Percentiles rank a stretch among this genome's conserved stretches.
phyloP scores from a whole-genome alignment of 2,113 vertebrate species.

The Stegostoma tigrinum region DNA sequence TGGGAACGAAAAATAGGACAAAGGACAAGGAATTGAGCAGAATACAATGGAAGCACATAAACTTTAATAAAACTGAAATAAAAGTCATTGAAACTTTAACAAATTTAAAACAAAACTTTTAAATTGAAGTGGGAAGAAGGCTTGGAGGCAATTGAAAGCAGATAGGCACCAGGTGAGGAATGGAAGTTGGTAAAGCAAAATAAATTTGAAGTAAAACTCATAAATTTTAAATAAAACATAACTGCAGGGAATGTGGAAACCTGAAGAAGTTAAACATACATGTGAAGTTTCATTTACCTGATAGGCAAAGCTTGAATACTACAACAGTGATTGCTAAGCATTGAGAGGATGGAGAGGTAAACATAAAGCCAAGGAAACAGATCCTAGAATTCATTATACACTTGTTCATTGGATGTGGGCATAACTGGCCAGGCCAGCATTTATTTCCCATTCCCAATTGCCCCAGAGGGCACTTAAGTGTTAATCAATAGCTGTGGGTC shows the following conservation, averaged over 20 bases:
- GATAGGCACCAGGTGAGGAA: neutral
- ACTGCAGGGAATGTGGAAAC: neutral
- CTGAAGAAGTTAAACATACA: neutral
- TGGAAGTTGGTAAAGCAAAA: neutral
- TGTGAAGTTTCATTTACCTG: neutral
- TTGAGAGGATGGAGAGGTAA: neutral
- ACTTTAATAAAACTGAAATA: constrained; percentile 5
- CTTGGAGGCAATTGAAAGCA: neutral
- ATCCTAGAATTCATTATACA: neutral
- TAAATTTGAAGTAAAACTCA: constrained; percentile 24
- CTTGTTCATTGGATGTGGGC: too few species aligned
- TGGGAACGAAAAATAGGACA: neutral
- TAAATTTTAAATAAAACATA: neutral
- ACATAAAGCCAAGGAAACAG: neutral
- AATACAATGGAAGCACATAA: neutral
- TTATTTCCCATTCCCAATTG: too few species aligned
- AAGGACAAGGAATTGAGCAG: neutral
- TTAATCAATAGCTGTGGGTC: too few species aligned
- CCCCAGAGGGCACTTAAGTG: too few species aligned
- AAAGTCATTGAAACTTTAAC: neutral
- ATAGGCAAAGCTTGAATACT: neutral
- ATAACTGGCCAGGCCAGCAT: too few species aligned
- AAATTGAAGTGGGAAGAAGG: constrained; percentile 14
- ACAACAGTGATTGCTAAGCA: neutral
- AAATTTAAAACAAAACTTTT: constrained; percentile 17